phyloP scores from a whole-genome alignment of 2,888 invertebrate species.

The Tenthredo amoena region DNA sequence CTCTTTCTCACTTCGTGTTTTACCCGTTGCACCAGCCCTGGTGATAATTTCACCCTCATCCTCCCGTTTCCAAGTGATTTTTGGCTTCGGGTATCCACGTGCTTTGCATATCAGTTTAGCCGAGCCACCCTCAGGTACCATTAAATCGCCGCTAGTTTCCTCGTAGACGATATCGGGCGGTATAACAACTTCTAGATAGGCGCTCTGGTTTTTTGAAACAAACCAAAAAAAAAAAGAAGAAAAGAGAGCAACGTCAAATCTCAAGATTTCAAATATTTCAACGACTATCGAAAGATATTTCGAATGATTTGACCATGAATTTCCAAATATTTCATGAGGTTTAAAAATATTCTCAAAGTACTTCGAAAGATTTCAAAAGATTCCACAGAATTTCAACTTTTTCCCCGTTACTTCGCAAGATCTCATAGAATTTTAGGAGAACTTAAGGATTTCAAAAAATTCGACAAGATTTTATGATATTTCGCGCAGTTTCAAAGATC shows the following conservation, averaged over 20 bases:
- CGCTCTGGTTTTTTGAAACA: conserved; percentile 84
- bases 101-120: conserved; percentile 93
- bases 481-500: not conserved
- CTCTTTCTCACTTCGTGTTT: conserved; percentile 84
- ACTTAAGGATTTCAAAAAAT: not conserved
- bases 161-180: conserved; percentile 94
- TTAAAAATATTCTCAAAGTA: not conserved
- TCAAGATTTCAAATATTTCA: not conserved
- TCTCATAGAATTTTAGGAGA: not conserved
- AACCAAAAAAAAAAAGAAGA: not conserved
- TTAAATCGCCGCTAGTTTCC: conserved; percentile 95
- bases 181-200: conserved; percentile 94
- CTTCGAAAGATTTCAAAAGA: not conserved
- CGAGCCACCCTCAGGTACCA: conserved; percentile 95
- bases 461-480: not conserved
- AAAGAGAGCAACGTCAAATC: not conserved
- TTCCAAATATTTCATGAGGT: not conserved
- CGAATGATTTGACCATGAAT: not conserved
- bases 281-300: not conserved
- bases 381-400: not conserved
- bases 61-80: conserved; percentile 92
- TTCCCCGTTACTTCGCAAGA: not conserved
- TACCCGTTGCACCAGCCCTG: conserved; percentile 85
- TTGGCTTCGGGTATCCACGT: conserved; percentile 90
- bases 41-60: conserved; percentile 91